phyloP scores from a whole-genome alignment of 64 coral and sea anemone genomes.

The Montipora foliosa region DNA sequence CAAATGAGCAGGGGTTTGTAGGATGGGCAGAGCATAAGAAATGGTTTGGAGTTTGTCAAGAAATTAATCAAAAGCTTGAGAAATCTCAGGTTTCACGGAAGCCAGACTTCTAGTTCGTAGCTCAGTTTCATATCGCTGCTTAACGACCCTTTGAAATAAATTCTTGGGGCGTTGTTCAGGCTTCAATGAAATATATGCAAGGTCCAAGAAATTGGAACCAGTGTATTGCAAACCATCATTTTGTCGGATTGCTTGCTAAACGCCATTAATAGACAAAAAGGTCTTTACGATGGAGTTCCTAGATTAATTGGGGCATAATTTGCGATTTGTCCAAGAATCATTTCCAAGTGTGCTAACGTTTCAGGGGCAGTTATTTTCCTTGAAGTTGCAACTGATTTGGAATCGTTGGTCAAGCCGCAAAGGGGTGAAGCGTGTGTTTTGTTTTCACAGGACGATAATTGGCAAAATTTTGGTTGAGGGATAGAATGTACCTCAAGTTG shows the following conservation, averaged over 20 bases:
- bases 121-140: slow-evolving; percentile 1
- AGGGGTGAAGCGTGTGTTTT: slow-evolving; percentile 34
- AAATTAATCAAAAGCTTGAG: slow-evolving; percentile 2
- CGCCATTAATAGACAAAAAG: neutral
- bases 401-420: slow-evolving; percentile 1
- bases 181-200: slow-evolving; percentile 6
- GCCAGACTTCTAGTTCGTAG: neutral
- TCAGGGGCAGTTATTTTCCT: neutral
- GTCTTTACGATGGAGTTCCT: neutral
- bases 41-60: slow-evolving; percentile 17
- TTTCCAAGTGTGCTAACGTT: neutral
- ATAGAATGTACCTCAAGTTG: neutral
- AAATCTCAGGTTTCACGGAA: slow-evolving; percentile 39
- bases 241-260: neutral
- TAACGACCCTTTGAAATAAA: neutral
- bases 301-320: no score
- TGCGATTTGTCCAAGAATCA: neutral
- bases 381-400: neutral
- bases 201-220: no score
- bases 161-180: neutral
- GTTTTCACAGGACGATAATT: neutral
- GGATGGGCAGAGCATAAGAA: slow-evolving; percentile 1
- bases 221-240: no score
- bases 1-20: neutral
- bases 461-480: slow-evolving; percentile 4